Evolutionary conservation across 2,888 invertebrate species (phyloP), one percentile per base, ranked within the genome.

Genomic region (Catocala nupta): DNA sequence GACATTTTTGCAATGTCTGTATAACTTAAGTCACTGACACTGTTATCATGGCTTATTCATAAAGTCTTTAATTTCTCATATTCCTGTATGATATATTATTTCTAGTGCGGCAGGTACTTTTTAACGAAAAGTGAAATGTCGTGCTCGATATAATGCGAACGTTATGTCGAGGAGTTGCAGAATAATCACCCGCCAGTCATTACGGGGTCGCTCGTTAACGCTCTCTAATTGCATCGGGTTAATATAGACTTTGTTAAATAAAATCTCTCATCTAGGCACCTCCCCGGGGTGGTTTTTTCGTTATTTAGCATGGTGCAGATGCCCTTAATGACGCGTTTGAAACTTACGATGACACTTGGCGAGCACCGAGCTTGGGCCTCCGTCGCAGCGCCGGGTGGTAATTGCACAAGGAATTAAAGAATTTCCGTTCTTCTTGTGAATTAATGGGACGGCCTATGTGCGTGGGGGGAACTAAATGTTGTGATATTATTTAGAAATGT

Each of bases 161-260:
- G 9, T 34, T 7, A 66, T 68, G 65, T 70, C 71, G 71, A 68
- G 61, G 69, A 67, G 68, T 73, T 71, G 70, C 71, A 87, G 88
- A 91, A 90, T 93, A 91, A 79, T 71, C 77, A 56, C 86, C 87
- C 83, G 70, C 83, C 83, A 89, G 92, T 93, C 93, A 94, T 94
- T 94, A 94, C 92, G 82, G 88, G 89, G 82, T 83, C 84, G 91
- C 93, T 93, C 93, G 93, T 93, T 94, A 93, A 91, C 91, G 87
- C 78, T 89, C 93, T 91, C 91, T 94, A 94, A 94, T 94, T 94
- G 93, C 93, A 91, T 92, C 90, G 92, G 92, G 92, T 94, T 94
- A 94, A 94, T 94, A 93, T 92, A 94, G 92, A 94, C 93, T 93
- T 93, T 94, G 93, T 93, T 93, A 93, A 93, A 93, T 94, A 93